phyloP scores from a whole-genome alignment of 1,140 invertebrate species.

The Brachionus koreanus region DNA sequence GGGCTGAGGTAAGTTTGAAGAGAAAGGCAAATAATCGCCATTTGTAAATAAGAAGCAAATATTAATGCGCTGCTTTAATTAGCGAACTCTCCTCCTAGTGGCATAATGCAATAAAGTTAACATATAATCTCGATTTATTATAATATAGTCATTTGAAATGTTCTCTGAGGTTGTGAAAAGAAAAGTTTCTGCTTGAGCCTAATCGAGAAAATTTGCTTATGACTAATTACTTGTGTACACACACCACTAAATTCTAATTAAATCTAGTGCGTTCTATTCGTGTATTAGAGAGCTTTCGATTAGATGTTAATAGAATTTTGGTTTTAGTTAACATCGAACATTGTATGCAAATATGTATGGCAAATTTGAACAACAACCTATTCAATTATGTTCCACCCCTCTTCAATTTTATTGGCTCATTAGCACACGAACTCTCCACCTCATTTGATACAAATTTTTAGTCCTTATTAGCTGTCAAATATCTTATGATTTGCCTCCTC shows the following conservation, averaged over 20 bases:
- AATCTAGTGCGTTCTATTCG: neutral
- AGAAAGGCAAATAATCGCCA: neutral
- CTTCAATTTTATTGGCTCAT: too few relatives aligned
- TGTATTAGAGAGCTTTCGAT: neutral
- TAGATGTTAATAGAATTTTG: neutral
- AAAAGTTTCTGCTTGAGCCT: neutral
- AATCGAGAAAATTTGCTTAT: neutral
- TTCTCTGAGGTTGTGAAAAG: neutral
- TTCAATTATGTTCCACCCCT: neutral
- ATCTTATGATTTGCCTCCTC: neutral
- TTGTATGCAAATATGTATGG: neutral
- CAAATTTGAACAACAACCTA: neutral
- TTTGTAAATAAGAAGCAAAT: neutral
- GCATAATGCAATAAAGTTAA: conserved; percentile 15
- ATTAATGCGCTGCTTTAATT: neutral
- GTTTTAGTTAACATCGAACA: neutral
- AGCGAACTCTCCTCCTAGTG: conserved; percentile 17
- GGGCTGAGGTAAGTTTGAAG: neutral
- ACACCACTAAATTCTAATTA: neutral
- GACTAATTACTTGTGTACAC: neutral
- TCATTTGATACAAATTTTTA: neutral
- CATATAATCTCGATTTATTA: conserved; percentile 32
- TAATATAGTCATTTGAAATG: conserved; percentile 15
- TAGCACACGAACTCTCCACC: neutral
- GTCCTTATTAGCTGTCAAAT: neutral